These are phyloP conservation scores for Plemyria rubiginata DNA, from an alignment of 2,888 invertebrate genomes.

Conservation along the genomic window DNA sequence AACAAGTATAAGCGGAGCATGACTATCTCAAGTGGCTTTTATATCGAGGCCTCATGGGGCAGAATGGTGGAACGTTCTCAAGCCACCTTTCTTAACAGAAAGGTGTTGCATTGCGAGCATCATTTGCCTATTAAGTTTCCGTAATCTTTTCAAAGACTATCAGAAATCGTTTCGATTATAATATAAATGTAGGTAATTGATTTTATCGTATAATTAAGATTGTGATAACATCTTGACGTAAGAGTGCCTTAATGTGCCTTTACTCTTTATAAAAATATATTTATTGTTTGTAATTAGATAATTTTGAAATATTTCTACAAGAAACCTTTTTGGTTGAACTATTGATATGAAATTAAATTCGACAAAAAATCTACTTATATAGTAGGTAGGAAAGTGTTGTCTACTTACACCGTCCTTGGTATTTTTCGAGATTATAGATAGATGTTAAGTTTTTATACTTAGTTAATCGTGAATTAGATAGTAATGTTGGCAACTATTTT, in stretches of 20 bases:
- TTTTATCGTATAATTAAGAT: constrained; percentile 69
- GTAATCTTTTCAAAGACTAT: constrained; percentile 76
- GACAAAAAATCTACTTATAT: constrained; percentile 72
- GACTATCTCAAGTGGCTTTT: constrained; percentile 61
- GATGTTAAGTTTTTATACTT: constrained; percentile 69
- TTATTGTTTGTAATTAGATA: constrained; percentile 79
- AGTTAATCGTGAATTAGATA: constrained; percentile 71
- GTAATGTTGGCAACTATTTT: constrained; percentile 28
- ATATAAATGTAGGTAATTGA: too few species aligned
- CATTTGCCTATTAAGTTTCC: constrained; percentile 65
- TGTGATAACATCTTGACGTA: constrained; percentile 82
- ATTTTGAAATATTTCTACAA: constrained; percentile 74
- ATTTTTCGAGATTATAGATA: constrained; percentile 83
- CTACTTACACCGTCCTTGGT: constrained; percentile 84
- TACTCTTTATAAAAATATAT: constrained; percentile 69
- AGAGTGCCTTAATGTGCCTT: constrained; percentile 84
- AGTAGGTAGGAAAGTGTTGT: constrained; percentile 71
- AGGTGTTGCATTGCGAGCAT: constrained; percentile 67
- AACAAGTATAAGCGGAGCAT: constrained; percentile 40
- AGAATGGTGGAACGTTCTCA: constrained; percentile 53
- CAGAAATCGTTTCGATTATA: constrained; percentile 65
- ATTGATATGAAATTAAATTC: constrained; percentile 67
- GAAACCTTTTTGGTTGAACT: constrained; percentile 64
- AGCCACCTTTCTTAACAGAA: constrained; percentile 73
- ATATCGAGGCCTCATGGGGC: constrained; percentile 23